Evolutionary conservation across 2,888 invertebrate genomes (phyloP).

Genomic region (Micropterix aruncella): DNA sequence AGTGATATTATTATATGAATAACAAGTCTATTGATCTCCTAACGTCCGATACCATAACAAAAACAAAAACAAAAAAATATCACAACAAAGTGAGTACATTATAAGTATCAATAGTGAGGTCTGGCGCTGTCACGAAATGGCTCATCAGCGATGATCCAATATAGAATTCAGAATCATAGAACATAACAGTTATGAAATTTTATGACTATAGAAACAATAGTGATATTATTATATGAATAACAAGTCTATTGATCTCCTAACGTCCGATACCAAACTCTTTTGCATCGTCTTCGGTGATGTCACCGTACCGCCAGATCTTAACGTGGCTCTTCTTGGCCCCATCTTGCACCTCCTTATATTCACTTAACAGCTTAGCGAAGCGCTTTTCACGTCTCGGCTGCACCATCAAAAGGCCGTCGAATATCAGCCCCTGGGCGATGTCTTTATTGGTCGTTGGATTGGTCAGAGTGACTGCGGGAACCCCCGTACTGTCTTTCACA

Average conservation of each 20-base stretch:
- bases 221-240: too few species aligned
- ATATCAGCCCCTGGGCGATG: constrained; percentile 46
- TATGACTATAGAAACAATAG: too few species aligned
- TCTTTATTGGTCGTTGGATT: constrained; percentile 34
- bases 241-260: constrained; percentile 13
- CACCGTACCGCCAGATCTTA: constrained; percentile 98
- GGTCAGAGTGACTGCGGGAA: constrained; percentile 39
- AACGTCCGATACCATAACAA: too few species aligned
- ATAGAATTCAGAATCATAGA: too few species aligned
- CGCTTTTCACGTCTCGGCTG: constrained; percentile 71
- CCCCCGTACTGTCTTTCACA: constrained; percentile 59
- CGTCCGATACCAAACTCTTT: constrained; percentile 35
- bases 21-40: too few species aligned
- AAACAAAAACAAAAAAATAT: too few species aligned
- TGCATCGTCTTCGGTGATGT: constrained; percentile 89
- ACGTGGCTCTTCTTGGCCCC: constrained; percentile 73
- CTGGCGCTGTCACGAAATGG: too few species aligned
- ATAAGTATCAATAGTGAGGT: too few species aligned
- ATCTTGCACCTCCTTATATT: constrained; percentile 77
- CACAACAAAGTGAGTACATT: too few species aligned
- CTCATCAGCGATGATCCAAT: too few species aligned
- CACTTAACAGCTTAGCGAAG: constrained; percentile 61
- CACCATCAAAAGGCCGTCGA: constrained; percentile 75
- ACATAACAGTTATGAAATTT: too few species aligned
- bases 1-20: too few species aligned